phyloP scores from a whole-genome alignment of 2,113 vertebrate species.

The Cettia cetti region DNA sequence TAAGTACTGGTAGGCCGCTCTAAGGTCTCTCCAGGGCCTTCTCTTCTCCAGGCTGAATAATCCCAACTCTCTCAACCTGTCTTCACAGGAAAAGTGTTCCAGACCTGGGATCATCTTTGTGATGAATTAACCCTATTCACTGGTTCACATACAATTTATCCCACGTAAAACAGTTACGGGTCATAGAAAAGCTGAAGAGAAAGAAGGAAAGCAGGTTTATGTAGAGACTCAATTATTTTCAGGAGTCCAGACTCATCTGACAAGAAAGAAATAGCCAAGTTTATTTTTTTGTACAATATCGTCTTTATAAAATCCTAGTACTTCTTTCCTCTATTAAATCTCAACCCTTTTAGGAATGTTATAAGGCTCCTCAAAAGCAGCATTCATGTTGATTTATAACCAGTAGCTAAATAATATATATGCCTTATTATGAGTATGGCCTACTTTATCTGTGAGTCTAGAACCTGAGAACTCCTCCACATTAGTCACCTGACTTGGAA shows the following conservation, averaged over 20 bases:
- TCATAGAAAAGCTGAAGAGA: neutral
- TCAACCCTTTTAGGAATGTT: neutral
- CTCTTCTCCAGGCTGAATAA: neutral
- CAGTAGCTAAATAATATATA: neutral
- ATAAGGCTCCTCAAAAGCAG: neutral
- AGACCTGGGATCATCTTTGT: neutral
- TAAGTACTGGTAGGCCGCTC: neutral
- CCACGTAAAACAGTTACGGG: neutral
- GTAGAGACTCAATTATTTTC: neutral
- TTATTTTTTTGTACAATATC: neutral
- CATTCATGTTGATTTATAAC: neutral
- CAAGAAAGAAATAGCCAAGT: neutral
- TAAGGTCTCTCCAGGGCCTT: neutral
- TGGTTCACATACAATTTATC: neutral
- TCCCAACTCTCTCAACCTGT: neutral
- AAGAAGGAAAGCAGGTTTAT: neutral
- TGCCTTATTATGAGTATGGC: neutral
- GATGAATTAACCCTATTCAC: neutral
- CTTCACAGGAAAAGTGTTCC: neutral
- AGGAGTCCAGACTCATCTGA: neutral
- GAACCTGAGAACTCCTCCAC: neutral
- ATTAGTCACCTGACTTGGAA: neutral
- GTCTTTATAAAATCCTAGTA: neutral
- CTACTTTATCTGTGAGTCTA: neutral
- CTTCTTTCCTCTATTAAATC: neutral